Base-by-base conservation (phyloP, 2,888 invertebrate genomes). In the Ormyrus thymus region DNA sequence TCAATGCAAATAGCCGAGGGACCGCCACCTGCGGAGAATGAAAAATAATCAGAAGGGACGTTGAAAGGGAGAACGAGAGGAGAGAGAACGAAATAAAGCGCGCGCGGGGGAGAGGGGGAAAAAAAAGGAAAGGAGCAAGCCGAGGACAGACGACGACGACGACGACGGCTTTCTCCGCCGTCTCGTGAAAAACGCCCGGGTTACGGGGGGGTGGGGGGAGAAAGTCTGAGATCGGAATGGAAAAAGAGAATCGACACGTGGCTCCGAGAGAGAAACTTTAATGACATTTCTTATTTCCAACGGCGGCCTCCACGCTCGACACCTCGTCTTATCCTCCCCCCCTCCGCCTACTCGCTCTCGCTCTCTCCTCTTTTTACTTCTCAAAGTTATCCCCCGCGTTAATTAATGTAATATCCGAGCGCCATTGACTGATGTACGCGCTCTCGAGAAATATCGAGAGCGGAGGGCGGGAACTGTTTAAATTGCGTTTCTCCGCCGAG, bases 201-300 rank as follows among this genome's bases (percentile, higher is more conserved):
- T 29, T 29, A 11, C 43, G 51, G 11, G 59, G 13, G 65, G 45
- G 13, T 13, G n/a, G 11, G 11, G 53, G 51, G 29, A 13, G 51
- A 11, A 43, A 46, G 56, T 48, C 65, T 29, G n/a, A 50, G 56
- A 72, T 48, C 11, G 68, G 45, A 76, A 66, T 43, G 55, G 55
- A 72, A 76, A 56, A 81, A 77, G 77, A 79, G 84, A 85, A 83
- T 84, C 85, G 84, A 86, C 85, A 84, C 84, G 74, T 83, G 81
- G 82, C 51, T 70, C 70, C 51, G 69, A 61, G 82, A 70, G 82
- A 79, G 82, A 84, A 85, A 86, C 84, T 86, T 86, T 86, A 86
- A 85, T 85, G 85, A 85, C 84, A 85, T 86, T 86, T 85, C 86
- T 86, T 86, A 86, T 86, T 86, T 84, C 83, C 82, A 80, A 81